phyloP scores from a whole-genome alignment of 1,140 invertebrate genomes.

The Bathynomus jamesi region DNA sequence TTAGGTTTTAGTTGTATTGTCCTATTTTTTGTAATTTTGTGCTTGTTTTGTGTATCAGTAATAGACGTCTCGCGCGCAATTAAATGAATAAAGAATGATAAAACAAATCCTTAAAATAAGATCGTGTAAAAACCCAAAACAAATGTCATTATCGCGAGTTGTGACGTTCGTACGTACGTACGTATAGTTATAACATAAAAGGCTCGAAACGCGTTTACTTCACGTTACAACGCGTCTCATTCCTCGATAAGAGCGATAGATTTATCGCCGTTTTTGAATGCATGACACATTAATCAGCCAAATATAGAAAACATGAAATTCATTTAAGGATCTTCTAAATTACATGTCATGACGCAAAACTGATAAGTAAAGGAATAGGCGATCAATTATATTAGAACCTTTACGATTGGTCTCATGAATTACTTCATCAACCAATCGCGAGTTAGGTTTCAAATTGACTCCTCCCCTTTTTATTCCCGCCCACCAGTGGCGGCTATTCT shows the following conservation, averaged over 20 bases:
- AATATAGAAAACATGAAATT: conserved; percentile 2
- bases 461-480: not conserved
- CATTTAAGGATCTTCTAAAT: not conserved
- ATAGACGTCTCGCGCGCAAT: no score
- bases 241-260: not conserved
- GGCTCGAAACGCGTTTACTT: no score
- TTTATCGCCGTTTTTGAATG: not conserved
- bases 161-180: no score
- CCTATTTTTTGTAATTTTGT: no score
- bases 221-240: no score
- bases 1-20: no score
- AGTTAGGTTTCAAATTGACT: not conserved
- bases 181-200: no score
- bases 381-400: not conserved
- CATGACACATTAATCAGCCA: conserved; percentile 1
- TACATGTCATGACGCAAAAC: not conserved
- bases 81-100: no score
- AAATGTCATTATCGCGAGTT: no score
- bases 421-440: not conserved
- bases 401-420: not conserved
- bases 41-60: no score
- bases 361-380: not conserved
- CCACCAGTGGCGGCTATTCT: not conserved
- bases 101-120: no score
- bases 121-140: no score